Percentiles rank a stretch among this genome's conserved stretches.
Conservation (phyloP, 53 echinoderm and acorn worm genomes). For the Holothuria leucospilota region DNA sequence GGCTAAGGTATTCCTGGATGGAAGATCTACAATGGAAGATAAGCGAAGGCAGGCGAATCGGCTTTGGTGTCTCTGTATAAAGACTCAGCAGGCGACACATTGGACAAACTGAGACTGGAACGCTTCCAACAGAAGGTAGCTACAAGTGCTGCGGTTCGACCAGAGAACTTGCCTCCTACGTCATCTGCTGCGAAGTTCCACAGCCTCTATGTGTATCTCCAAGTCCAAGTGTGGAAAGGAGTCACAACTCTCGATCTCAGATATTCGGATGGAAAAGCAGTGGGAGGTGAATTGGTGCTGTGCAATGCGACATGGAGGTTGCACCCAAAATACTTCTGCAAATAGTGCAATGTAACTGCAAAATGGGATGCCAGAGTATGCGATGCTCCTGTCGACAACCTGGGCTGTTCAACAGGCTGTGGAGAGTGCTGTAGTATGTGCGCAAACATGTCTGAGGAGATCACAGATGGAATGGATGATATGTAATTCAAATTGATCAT, state of each 20-base stretch:
- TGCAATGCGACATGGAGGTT: constrained; percentile 16
- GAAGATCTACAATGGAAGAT: neutral
- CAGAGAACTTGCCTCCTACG: too few relatives aligned
- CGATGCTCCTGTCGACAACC: neutral
- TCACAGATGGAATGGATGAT: constrained; percentile 6
- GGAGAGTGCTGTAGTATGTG: neutral
- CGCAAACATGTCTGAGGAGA: constrained; percentile 5
- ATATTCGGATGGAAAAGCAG: neutral
- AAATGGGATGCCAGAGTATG: too few relatives aligned
- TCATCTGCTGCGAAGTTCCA: too few relatives aligned
- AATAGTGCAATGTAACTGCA: constrained; percentile 10
- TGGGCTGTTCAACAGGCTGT: constrained; percentile 11
- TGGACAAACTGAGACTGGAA: constrained; percentile 6
- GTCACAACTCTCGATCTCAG: neutral
- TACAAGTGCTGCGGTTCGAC: neutral
- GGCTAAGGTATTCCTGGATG: neutral
- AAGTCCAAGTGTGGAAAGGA: neutral
- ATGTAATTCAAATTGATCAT: neutral
- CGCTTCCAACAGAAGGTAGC: constrained; percentile 12
- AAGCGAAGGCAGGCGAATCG: neutral
- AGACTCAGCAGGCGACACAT: constrained; percentile 16
- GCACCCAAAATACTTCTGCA: constrained; percentile 2
- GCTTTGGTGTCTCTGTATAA: neutral
- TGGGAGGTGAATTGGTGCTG: constrained; percentile 8
- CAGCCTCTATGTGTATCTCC: neutral